Conservation (phyloP, 2,797 vertebrate genomes). For the Spheniscus humboldti region DNA sequence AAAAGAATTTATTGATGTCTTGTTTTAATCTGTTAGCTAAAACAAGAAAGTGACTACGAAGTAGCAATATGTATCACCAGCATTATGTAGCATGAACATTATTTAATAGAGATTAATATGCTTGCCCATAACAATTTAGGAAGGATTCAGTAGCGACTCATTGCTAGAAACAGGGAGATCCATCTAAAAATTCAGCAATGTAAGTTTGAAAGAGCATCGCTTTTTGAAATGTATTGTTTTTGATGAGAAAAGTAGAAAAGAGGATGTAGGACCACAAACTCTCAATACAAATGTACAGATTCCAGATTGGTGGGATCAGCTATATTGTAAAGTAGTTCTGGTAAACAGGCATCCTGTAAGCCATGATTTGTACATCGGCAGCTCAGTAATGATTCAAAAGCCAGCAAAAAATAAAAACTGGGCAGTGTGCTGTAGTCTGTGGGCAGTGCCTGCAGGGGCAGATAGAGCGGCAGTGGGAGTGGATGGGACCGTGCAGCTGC, state of each 20-base stretch:
- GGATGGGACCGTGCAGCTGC: neutral
- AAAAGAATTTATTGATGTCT: neutral
- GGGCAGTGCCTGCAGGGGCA: neutral
- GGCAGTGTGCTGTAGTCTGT: neutral
- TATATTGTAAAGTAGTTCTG: neutral
- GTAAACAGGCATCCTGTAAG: neutral
- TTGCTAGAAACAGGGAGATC: neutral
- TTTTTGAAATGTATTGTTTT: neutral
- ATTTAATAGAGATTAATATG: neutral
- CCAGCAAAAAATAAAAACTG: neutral
- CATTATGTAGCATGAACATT: neutral
- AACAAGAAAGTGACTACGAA: neutral
- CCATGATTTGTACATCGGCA: neutral
- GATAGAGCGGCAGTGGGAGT: accelerated
- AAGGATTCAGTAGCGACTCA: neutral
- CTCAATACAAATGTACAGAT: neutral
- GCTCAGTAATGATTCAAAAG: neutral
- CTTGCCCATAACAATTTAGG: neutral
- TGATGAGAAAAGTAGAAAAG: neutral
- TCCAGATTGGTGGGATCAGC: neutral
- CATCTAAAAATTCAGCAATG: neutral
- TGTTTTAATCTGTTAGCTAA: neutral
- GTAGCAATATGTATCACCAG: neutral
- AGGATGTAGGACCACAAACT: neutral
- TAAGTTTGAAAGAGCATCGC: neutral